Base-by-base conservation (phyloP, 2,797 vertebrate species). In the Petrocephalus schoutedeni region DNA sequence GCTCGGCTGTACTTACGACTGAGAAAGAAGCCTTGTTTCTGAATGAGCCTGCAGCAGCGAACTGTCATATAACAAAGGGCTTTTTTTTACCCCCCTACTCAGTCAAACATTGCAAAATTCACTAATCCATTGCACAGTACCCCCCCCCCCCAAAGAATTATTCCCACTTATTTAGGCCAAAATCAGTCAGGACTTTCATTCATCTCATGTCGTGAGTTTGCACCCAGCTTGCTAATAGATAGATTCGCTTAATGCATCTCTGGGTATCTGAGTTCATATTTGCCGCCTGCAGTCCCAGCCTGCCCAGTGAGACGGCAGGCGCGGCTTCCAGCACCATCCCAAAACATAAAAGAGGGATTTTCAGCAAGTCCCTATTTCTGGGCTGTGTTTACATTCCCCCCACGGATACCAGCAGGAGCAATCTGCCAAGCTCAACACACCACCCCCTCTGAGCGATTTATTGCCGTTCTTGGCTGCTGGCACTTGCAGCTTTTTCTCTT, bases 11-110 rank as follows among this genome's bases (percentile, higher is more conserved):
- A 71, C 88, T 88, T 87, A 88, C 61, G 89, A 56, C 45, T 56
- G 36, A 82, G 86, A 89, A 71, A 88, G 77, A 5, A 87, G 87
- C 45, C 86, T 88, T 86, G 49, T 90, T 89, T 87, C 89, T 89
- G 56, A 90, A 89, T 89, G 56, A 80, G 36, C 85, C 12, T 19
- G 87, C 86, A 87, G 88, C 19, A 41, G 67, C 8, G 86, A 41
- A 16, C 61, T 54, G 86, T 89, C 89, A 88, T 12, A 49, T 45
- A 36, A 77, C 36, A 41, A 77, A n/a, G 36, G 16, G 14, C 71
- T 19, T 12, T 41, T 74, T 12, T 41, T 74, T 28, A 0, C 28
- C 28, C 16, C 56, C 21, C 19, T 58, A 28, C 28, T 85, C 84
- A 32, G 21, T 58, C 49, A 83, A n/a, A 45, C 77, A 53, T 51